Conservation (phyloP, 1,140 invertebrate species). For the Muscidifurax raptorellus region DNA sequence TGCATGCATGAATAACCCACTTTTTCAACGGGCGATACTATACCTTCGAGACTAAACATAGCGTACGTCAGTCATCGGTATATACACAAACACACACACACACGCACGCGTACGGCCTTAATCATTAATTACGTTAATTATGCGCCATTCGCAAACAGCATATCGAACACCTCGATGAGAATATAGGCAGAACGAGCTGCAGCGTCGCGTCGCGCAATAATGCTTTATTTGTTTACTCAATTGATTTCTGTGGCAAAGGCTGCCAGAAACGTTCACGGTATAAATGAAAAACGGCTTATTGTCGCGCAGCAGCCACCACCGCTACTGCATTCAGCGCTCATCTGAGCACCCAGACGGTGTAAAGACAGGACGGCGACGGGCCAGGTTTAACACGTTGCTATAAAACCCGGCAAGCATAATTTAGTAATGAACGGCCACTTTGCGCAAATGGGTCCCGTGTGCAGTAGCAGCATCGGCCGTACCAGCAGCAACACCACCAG, state of each 20-base stretch:
- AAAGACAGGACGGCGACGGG: slow-evolving; percentile 39
- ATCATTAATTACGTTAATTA: slow-evolving; percentile 38
- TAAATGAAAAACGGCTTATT: neutral
- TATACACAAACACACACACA: too few relatives aligned
- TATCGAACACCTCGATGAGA: neutral
- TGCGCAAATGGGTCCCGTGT: slow-evolving; percentile 72
- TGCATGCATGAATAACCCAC: neutral
- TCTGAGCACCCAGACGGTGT: slow-evolving; percentile 18
- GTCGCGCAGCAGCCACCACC: too few relatives aligned
- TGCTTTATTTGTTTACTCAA: slow-evolving; percentile 41
- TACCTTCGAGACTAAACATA: neutral
- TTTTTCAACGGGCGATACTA: neutral
- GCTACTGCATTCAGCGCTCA: slow-evolving; percentile 51
- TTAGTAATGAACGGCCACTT: slow-evolving; percentile 75
- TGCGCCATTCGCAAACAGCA: slow-evolving; percentile 23
- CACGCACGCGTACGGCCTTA: neutral
- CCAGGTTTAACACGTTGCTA: slow-evolving; percentile 69
- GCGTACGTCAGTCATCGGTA: neutral
- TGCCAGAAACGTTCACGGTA: slow-evolving; percentile 15
- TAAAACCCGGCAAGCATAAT: slow-evolving; percentile 71
- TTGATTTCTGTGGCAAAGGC: slow-evolving; percentile 24
- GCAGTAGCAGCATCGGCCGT: slow-evolving; percentile 56
- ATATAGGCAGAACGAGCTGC: neutral
- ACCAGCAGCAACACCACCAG: neutral
- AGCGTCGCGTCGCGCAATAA: slow-evolving; percentile 5